Evolutionary conservation across 1,140 invertebrate genomes (phyloP).

Genomic region (Heliothis virescens): DNA sequence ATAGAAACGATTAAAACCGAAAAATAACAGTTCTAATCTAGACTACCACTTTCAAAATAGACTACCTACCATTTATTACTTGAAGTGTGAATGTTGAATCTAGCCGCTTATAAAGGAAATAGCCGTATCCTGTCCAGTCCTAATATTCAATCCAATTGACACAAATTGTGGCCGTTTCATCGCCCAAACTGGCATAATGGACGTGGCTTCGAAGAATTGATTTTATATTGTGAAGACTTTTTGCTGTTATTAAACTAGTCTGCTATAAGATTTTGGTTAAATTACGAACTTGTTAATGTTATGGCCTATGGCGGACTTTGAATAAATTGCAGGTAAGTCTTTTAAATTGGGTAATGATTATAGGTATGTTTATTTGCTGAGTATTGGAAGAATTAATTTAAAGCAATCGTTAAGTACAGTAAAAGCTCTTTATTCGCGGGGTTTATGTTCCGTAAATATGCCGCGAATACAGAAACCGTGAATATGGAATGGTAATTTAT

Average conservation of each 20-base stretch:
- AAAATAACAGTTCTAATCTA: background rate
- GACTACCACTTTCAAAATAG: background rate
- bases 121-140: slow-evolving; percentile 19
- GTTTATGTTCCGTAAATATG: no score
- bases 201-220: background rate
- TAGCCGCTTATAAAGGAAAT: background rate
- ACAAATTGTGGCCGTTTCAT: slow-evolving; percentile 34
- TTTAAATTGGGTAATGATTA: slow-evolving; percentile 21
- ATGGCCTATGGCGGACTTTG: background rate
- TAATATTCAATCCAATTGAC: slow-evolving; percentile 33
- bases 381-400: background rate
- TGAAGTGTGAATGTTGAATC: background rate
- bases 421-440: no score
- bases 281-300: background rate
- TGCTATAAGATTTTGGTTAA: background rate
- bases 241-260: background rate
- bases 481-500: no score
- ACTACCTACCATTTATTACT: background rate
- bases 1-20: no score
- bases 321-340: background rate
- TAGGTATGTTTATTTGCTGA: background rate
- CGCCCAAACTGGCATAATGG: background rate
- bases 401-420: no score
- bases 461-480: no score
- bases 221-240: background rate